A percentile compares a stretch with the other conserved stretches of the same genome.
These are phyloP conservation scores for Leucozona laternaria DNA, from an alignment of 2,888 invertebrate species.

Conservation along the genomic window DNA sequence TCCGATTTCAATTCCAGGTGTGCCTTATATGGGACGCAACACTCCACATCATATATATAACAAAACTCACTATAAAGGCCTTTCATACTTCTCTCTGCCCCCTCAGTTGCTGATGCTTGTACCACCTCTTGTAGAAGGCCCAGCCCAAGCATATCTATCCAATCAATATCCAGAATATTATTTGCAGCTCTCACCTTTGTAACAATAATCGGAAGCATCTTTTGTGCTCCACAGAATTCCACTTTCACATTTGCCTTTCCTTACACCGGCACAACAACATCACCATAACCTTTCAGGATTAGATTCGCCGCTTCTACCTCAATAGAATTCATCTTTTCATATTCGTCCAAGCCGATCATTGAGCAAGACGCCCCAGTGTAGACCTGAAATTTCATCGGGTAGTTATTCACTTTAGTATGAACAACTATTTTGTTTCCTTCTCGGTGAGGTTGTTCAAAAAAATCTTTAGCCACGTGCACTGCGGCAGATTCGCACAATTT, in stretches of 20 bases:
- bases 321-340: slow-evolving; percentile 19
- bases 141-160: slow-evolving; percentile 57
- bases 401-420: too few species aligned
- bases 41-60: too few species aligned
- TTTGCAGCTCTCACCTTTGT: slow-evolving; percentile 38
- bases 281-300: slow-evolving; percentile 37
- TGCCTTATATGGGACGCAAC: too few species aligned
- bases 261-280: slow-evolving; percentile 41
- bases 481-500: too few species aligned
- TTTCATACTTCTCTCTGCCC: too few species aligned
- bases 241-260: slow-evolving; percentile 48
- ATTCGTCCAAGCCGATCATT: slow-evolving; percentile 8
- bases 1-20: too few species aligned
- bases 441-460: too few species aligned
- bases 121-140: slow-evolving; percentile 16
- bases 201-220: slow-evolving; percentile 11
- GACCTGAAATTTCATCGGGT: too few species aligned
- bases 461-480: too few species aligned
- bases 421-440: too few species aligned
- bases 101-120: background rate
- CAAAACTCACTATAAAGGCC: too few species aligned
- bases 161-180: slow-evolving; percentile 67
- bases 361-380: too few species aligned
- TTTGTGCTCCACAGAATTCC: slow-evolving; percentile 50
- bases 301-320: slow-evolving; percentile 2